phyloP scores from a whole-genome alignment of 2,888 invertebrate genomes.

The Lithophane semibrunnea region DNA sequence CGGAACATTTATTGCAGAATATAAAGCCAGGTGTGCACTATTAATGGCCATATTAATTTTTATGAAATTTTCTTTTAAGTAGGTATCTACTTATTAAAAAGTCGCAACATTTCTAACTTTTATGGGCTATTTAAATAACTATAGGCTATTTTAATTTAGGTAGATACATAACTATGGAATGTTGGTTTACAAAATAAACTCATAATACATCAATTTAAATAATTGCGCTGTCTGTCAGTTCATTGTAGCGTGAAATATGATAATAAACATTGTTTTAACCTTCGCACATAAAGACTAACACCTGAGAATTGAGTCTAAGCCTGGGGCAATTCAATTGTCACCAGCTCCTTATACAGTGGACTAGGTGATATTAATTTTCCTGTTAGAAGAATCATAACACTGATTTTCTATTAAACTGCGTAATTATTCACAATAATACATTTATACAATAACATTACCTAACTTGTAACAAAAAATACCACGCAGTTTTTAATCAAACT shows the following conservation, averaged over 20 bases:
- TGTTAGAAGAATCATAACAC: constrained; percentile 5
- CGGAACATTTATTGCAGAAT: constrained; percentile 31
- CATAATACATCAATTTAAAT: constrained; percentile 50
- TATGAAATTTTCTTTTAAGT: neutral
- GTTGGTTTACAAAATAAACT: constrained; percentile 35
- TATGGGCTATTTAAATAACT: neutral
- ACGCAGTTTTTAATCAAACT: neutral
- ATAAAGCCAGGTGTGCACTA: constrained; percentile 31
- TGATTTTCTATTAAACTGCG: constrained; percentile 4
- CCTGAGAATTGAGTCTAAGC: constrained; percentile 48
- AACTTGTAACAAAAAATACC: neutral
- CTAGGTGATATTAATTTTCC: constrained; percentile 32
- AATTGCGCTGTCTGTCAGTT: constrained; percentile 53
- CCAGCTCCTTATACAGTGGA: constrained; percentile 36
- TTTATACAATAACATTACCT: neutral
- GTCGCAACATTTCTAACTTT: constrained; percentile 1
- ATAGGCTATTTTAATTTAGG: constrained; percentile 9
- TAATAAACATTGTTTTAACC: constrained; percentile 60
- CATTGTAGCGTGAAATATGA: constrained; percentile 57
- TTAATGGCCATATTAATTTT: constrained; percentile 1
- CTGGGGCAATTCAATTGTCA: constrained; percentile 50
- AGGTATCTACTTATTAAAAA: neutral
- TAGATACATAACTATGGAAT: constrained; percentile 33
- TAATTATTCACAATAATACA: neutral
- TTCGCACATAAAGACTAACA: constrained; percentile 51